A percentile compares a stretch with the other conserved stretches of the same genome.
These are phyloP conservation scores for Furcifer pardalis DNA, from an alignment of 2,797 vertebrate species.

Conservation along the genomic window DNA sequence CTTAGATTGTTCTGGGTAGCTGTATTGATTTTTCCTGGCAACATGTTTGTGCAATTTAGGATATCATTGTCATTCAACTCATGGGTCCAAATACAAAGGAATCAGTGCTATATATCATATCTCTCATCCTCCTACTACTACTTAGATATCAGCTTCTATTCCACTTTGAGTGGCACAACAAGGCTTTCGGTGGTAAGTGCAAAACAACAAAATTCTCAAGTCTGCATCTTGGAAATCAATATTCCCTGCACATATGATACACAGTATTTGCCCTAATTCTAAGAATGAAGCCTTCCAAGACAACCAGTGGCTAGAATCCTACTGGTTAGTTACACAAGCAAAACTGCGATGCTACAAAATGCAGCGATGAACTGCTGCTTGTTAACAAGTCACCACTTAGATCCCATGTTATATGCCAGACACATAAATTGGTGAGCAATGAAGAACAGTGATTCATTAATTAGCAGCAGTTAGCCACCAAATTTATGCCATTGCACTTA, in stretches of 20 bases:
- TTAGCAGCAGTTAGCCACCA: too few relatives aligned
- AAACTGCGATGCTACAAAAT: too few relatives aligned
- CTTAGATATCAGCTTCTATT: background rate
- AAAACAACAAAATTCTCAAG: background rate
- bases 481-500: too few relatives aligned
- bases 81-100: background rate
- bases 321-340: too few relatives aligned
- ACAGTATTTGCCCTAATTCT: background rate
- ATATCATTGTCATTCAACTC: background rate
- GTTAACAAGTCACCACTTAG: too few relatives aligned
- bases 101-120: background rate
- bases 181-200: background rate
- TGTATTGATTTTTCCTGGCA: background rate
- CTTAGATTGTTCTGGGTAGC: background rate
- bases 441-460: too few relatives aligned
- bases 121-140: background rate
- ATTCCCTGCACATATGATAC: background rate
- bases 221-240: background rate
- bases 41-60: background rate
- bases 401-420: too few relatives aligned
- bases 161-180: background rate
- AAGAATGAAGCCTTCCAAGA: background rate
- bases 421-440: too few relatives aligned
- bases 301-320: too few relatives aligned
- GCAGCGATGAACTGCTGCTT: too few relatives aligned